Evolutionary conservation across 2,113 vertebrate genomes (phyloP).

Genomic region (Stegostoma tigrinum): DNA sequence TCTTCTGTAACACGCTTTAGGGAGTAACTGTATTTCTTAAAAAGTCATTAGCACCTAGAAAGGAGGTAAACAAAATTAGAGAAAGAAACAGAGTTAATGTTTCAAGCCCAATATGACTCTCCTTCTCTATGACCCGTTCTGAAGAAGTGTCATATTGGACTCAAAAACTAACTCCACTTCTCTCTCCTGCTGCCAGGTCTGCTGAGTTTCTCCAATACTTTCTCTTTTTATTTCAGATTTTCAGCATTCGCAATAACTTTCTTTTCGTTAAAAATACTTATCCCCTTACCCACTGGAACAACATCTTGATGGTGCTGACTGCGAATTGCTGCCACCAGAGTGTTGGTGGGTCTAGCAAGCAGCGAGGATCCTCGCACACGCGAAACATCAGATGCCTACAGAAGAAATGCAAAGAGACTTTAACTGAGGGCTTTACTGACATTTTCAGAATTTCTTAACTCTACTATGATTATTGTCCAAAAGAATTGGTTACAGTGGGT

Average conservation of each 20-base stretch:
- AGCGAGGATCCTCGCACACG: conserved; percentile 81
- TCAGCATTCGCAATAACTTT: no score
- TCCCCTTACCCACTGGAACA: conserved; percentile 61
- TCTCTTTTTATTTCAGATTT: no score
- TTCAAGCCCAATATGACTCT: no score
- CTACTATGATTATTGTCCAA: not conserved
- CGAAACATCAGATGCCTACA: conserved; percentile 88
- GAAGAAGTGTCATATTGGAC: no score
- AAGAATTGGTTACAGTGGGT: not conserved
- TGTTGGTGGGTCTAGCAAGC: conserved; percentile 74
- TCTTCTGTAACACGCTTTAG: not conserved
- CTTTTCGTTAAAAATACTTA: not conserved
- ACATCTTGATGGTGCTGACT: conserved; percentile 77
- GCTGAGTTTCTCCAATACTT: no score
- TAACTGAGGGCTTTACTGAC: not conserved
- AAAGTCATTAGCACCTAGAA: not conserved
- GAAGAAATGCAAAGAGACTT: not conserved
- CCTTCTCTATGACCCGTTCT: no score
- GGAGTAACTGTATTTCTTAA: not conserved
- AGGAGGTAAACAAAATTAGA: not conserved
- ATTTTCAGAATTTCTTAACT: not conserved
- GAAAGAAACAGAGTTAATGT: no score
- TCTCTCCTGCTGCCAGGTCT: no score
- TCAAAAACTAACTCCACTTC: no score
- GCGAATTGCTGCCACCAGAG: conserved; percentile 79